These are phyloP conservation scores for Pimpla rufipes DNA, from an alignment of 2,888 invertebrate genomes.

Conservation along the genomic window DNA sequence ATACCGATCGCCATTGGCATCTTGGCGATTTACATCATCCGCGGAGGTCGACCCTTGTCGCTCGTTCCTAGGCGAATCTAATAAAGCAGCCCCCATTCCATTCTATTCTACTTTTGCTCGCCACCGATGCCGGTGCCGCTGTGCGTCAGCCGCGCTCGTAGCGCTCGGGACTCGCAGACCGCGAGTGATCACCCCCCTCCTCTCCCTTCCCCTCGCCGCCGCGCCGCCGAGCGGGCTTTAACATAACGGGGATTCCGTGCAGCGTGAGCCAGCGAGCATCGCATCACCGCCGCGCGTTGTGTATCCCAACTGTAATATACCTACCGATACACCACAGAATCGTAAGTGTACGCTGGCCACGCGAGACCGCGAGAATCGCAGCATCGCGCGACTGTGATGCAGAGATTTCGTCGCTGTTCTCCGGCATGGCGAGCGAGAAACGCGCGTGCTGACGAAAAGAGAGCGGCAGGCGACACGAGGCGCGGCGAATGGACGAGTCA, in stretches of 20 bases:
- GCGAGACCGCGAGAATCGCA: not conserved
- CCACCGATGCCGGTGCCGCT: not conserved
- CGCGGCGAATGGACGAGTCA: not conserved
- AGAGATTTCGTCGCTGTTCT: not conserved
- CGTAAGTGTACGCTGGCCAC: conserved; percentile 14
- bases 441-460: not conserved
- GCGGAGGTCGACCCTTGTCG: not conserved
- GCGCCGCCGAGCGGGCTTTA: conserved; percentile 58
- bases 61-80: not conserved
- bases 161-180: conserved; percentile 14
- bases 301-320: conserved; percentile 2
- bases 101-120: conserved; percentile 4
- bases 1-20: not conserved
- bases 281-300: conserved; percentile 15
- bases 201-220: conserved; percentile 45
- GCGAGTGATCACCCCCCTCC: too few relatives aligned
- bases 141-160: not conserved
- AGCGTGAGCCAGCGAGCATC: conserved; percentile 62
- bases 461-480: conserved; percentile 29
- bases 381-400: conserved; percentile 2
- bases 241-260: conserved; percentile 71
- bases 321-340: conserved; percentile 27
- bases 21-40: not conserved
- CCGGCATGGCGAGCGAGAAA: not conserved
- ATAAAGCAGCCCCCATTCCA: not conserved